Percentiles rank a stretch among this genome's conserved stretches.
These are phyloP conservation scores for Dynastes hyllus DNA, from an alignment of 2,888 invertebrate species.

Conservation along the genomic window DNA sequence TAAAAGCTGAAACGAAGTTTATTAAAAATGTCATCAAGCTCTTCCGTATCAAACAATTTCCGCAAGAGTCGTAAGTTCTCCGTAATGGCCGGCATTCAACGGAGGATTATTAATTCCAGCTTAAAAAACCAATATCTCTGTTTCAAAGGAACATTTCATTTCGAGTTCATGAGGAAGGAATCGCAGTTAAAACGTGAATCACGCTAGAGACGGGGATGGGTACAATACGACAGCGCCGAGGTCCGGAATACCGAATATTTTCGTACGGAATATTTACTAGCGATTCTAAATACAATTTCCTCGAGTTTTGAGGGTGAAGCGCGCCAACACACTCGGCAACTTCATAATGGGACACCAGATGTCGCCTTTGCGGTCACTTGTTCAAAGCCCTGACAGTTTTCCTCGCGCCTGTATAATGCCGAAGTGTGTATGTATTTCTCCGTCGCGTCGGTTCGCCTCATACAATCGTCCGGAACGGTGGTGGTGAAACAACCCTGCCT, in stretches of 20 bases:
- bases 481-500: conserved; percentile 1
- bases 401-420: conserved; percentile 47
- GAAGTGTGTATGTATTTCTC: conserved; percentile 27
- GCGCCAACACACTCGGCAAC: conserved; percentile 47
- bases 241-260: conserved; percentile 30
- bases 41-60: conserved; percentile 15
- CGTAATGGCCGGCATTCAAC: conserved; percentile 28
- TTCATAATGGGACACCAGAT: conserved; percentile 53
- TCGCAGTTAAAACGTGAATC: conserved; percentile 8
- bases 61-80: conserved; percentile 16
- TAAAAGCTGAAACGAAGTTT: background rate
- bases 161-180: conserved; percentile 15
- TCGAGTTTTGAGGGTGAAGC: conserved; percentile 34
- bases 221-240: conserved; percentile 4
- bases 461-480: conserved; percentile 17
- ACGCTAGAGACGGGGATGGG: background rate
- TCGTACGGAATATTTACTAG: conserved; percentile 37
- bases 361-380: conserved; percentile 53
- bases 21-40: conserved; percentile 18
- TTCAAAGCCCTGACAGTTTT: conserved; percentile 47
- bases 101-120: conserved; percentile 38
- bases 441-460: conserved; percentile 12
- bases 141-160: background rate
- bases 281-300: conserved; percentile 52
- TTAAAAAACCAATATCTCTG: conserved; percentile 41